These are phyloP conservation scores for Tauraco erythrolophus DNA, from an alignment of 2,113 vertebrate genomes.

Conservation along the genomic window DNA sequence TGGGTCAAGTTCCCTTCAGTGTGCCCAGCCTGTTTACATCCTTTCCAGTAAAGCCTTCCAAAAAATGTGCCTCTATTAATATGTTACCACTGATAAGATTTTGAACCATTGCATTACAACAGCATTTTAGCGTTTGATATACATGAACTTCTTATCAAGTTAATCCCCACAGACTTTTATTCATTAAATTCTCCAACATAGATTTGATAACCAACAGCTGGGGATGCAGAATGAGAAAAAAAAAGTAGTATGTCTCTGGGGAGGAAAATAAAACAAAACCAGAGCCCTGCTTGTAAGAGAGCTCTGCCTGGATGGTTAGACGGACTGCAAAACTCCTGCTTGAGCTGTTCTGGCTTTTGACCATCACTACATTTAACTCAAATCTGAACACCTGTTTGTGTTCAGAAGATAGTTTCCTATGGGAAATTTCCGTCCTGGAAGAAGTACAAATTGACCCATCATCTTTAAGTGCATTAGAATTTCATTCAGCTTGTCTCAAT, in stretches of 20 bases:
- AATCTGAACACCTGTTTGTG: background rate
- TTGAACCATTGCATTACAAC: conserved; percentile 22
- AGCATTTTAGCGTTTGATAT: conserved; percentile 41
- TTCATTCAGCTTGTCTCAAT: background rate
- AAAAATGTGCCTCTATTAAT: conserved; percentile 60
- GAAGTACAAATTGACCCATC: background rate
- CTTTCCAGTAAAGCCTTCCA: conserved; percentile 61
- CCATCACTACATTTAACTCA: background rate
- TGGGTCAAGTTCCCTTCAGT: conserved; percentile 37
- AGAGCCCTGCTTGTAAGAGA: background rate
- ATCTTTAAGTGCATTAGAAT: background rate
- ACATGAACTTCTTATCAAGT: conserved; percentile 51
- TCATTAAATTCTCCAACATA: conserved; percentile 40
- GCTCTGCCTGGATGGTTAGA: background rate
- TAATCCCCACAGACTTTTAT: conserved; percentile 48
- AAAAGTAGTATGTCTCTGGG: background rate
- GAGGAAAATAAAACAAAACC: background rate
- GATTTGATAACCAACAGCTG: conserved; percentile 42
- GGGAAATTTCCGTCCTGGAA: background rate
- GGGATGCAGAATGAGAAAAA: background rate
- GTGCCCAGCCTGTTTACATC: conserved; percentile 47
- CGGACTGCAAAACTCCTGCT: background rate
- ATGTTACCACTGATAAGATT: conserved; percentile 60
- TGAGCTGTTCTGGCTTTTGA: background rate
- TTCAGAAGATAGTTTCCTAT: background rate